Conservation (phyloP, 2,888 invertebrate genomes). For the Drosophila ezoana region DNA sequence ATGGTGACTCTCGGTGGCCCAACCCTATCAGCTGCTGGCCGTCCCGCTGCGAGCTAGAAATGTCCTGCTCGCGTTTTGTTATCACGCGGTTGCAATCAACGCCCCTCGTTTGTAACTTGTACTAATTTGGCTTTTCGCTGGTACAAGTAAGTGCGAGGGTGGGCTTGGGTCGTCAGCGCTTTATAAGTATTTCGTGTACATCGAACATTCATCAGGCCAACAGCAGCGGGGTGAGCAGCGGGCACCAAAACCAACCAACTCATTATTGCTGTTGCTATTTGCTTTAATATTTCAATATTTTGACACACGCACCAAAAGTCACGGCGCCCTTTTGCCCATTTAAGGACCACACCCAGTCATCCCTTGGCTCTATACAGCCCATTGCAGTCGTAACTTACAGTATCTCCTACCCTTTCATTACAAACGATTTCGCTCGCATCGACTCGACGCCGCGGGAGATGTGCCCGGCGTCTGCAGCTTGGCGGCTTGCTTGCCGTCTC, state of each 20-base stretch:
- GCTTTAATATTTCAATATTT: slow-evolving; percentile 78
- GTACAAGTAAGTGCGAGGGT: slow-evolving; percentile 15
- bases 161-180: slow-evolving; percentile 23
- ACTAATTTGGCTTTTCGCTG: slow-evolving; percentile 64
- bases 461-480: slow-evolving; percentile 36
- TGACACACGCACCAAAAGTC: slow-evolving; percentile 77
- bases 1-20: slow-evolving; percentile 4
- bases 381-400: slow-evolving; percentile 31
- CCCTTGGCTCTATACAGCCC: slow-evolving; percentile 31
- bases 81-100: slow-evolving; percentile 66
- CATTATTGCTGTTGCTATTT: slow-evolving; percentile 54
- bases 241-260: slow-evolving; percentile 14
- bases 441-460: slow-evolving; percentile 68
- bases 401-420: slow-evolving; percentile 37
- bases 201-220: slow-evolving; percentile 72
- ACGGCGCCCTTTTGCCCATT: slow-evolving; percentile 26
- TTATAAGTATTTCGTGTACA: slow-evolving; percentile 76
- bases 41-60: slow-evolving; percentile 17
- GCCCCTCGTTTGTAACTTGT: slow-evolving; percentile 38
- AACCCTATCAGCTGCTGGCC: slow-evolving; percentile 5
- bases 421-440: slow-evolving; percentile 23
- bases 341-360: slow-evolving; percentile 52
- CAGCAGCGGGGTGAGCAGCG: slow-evolving; percentile 16
- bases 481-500: slow-evolving; percentile 24
- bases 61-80: slow-evolving; percentile 37